These are phyloP conservation scores for Xyliphius kryptos DNA, from an alignment of 2,113 vertebrate genomes.

Conservation along the genomic window DNA sequence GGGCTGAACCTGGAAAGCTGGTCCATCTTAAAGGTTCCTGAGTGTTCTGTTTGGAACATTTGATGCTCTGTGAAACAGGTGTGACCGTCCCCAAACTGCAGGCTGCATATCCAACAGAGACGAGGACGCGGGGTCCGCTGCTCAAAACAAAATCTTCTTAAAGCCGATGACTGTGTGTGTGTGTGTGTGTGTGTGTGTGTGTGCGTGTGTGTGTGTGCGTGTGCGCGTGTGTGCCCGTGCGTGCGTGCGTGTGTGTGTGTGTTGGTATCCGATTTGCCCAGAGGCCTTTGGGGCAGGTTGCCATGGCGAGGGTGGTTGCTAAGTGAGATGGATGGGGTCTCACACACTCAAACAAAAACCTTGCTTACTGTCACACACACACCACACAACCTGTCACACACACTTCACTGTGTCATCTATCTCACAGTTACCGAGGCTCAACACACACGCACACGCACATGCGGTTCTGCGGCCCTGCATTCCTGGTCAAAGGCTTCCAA, in stretches of 20 bases:
- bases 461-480: slow-evolving; percentile 14
- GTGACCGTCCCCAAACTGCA: no score
- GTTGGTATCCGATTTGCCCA: slow-evolving; percentile 33
- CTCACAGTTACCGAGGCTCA: slow-evolving; percentile 34
- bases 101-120: no score
- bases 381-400: slow-evolving; percentile 40
- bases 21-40: no score
- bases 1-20: no score
- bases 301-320: slow-evolving; percentile 35
- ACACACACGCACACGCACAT: slow-evolving; percentile 36
- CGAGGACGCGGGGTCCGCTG: no score
- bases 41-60: no score
- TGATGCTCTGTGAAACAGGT: no score
- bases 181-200: slow-evolving; percentile 18
- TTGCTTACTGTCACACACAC: slow-evolving; percentile 32
- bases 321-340: slow-evolving; percentile 45
- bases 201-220: slow-evolving; percentile 1
- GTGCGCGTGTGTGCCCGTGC: slow-evolving; percentile 24
- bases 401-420: slow-evolving; percentile 42
- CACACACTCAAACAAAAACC: slow-evolving; percentile 42
- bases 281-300: slow-evolving; percentile 41
- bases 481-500: slow-evolving; percentile 34
- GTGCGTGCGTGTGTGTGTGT: slow-evolving; percentile 29
- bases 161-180: neutral
- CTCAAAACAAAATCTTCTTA: no score